Evolutionary conservation across 1,140 invertebrate species (phyloP).

Genomic region (Hormaphis cornu): DNA sequence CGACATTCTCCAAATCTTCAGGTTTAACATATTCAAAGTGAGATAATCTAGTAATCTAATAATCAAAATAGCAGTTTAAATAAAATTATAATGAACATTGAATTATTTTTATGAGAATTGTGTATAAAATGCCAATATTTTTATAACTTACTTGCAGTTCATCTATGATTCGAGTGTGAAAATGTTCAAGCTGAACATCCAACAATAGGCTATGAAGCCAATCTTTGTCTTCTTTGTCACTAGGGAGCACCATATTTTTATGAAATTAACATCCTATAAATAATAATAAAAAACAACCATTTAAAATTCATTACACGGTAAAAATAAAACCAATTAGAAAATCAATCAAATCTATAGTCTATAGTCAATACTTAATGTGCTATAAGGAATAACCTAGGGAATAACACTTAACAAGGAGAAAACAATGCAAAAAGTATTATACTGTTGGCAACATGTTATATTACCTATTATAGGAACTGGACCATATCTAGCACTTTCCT

Average conservation of each 20-base stretch:
- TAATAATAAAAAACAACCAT: background rate
- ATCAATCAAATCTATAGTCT: background rate
- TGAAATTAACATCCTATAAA: background rate
- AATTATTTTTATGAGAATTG: background rate
- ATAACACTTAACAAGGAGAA: background rate
- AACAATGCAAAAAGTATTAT: background rate
- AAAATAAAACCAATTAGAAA: background rate
- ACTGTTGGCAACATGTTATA: background rate
- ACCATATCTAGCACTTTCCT: slow-evolving; percentile 13
- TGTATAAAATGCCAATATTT: background rate
- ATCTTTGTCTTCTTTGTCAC: slow-evolving; percentile 55
- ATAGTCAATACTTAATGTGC: background rate
- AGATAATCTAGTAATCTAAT: slow-evolving; percentile 68
- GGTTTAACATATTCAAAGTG: slow-evolving; percentile 93
- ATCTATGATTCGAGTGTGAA: slow-evolving; percentile 78
- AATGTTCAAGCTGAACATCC: slow-evolving; percentile 87
- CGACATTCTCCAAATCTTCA: slow-evolving; percentile 90
- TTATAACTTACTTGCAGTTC: slow-evolving; percentile 62
- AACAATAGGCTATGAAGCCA: slow-evolving; percentile 76
- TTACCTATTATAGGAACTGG: background rate
- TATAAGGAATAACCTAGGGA: too few relatives aligned
- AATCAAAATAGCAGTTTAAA: slow-evolving; percentile 19
- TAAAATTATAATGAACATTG: background rate
- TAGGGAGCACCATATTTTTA: slow-evolving; percentile 2
- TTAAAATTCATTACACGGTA: background rate